A percentile compares a stretch with the other conserved stretches of the same genome.
These are phyloP conservation scores for Galeopterus variegatus DNA, from an alignment of 2,113 vertebrate genomes.

Conservation along the genomic window DNA sequence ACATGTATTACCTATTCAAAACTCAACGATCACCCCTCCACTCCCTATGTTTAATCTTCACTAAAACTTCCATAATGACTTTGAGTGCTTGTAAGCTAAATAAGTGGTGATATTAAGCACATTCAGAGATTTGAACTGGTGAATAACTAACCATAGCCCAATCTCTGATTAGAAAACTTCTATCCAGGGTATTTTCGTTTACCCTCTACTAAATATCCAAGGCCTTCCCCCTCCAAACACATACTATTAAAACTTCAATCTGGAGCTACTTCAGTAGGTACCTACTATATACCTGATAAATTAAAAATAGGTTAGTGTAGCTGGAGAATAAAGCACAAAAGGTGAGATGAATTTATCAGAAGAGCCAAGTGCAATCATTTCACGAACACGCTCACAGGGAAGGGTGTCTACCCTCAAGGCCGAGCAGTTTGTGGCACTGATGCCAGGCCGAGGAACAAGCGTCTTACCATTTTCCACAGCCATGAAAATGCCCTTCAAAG, in stretches of 20 bases:
- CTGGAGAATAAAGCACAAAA: neutral
- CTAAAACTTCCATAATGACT: neutral
- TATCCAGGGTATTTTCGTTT: neutral
- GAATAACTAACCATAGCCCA: neutral
- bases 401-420: no score
- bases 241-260: neutral
- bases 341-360: neutral
- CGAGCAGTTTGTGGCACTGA: neutral
- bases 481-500: slow-evolving; percentile 87
- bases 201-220: neutral
- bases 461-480: slow-evolving; percentile 89
- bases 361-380: neutral
- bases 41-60: neutral
- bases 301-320: neutral
- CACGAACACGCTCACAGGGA: neutral
- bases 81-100: neutral
- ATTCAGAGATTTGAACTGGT: neutral
- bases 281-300: neutral
- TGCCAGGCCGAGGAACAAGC: neutral
- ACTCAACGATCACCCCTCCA: neutral
- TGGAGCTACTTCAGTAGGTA: neutral
- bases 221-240: neutral
- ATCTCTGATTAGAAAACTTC: neutral
- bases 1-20: neutral
- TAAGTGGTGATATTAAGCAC: neutral